Evolutionary conservation across 2,888 invertebrate species (phyloP).

Genomic region (Aphidoletes aphidimyza): DNA sequence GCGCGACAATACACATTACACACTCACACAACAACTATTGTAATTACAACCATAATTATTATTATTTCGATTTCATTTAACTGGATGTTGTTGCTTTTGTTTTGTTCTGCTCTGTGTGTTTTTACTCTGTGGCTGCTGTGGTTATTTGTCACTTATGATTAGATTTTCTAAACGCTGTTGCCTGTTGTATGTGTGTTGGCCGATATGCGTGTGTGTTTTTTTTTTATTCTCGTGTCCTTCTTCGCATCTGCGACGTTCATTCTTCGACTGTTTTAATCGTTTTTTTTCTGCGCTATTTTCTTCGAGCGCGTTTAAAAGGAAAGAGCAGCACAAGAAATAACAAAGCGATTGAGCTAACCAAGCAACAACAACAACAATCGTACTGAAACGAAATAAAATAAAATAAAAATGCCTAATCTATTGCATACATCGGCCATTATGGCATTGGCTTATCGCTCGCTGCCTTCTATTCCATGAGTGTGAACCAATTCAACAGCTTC

Average conservation of each 20-base stretch:
- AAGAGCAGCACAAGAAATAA: too few species aligned
- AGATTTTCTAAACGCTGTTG: constrained; percentile 42
- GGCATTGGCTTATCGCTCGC: constrained; percentile 40
- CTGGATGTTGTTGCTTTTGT: background rate
- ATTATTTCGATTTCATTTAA: constrained; percentile 33
- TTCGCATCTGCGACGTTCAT: constrained; percentile 23
- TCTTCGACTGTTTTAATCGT: background rate
- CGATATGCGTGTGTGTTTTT: constrained; percentile 42
- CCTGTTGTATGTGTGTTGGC: constrained; percentile 11
- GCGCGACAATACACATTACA: too few species aligned
- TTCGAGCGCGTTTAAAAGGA: background rate
- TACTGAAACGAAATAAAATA: background rate
- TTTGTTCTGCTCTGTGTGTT: background rate
- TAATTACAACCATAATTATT: constrained; percentile 46
- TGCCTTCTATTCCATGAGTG: constrained; percentile 44
- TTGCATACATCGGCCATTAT: constrained; percentile 40
- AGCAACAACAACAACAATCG: background rate
- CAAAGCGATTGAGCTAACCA: background rate
- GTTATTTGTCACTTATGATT: constrained; percentile 25
- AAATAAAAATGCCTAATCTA: constrained; percentile 24
- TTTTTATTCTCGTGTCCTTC: too few species aligned
- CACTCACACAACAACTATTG: constrained; percentile 35
- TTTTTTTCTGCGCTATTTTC: constrained; percentile 8
- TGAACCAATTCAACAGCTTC: constrained; percentile 39
- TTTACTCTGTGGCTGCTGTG: constrained; percentile 27